These are phyloP conservation scores for Griposia aprilina DNA, from an alignment of 2,888 invertebrate genomes.

Conservation along the genomic window DNA sequence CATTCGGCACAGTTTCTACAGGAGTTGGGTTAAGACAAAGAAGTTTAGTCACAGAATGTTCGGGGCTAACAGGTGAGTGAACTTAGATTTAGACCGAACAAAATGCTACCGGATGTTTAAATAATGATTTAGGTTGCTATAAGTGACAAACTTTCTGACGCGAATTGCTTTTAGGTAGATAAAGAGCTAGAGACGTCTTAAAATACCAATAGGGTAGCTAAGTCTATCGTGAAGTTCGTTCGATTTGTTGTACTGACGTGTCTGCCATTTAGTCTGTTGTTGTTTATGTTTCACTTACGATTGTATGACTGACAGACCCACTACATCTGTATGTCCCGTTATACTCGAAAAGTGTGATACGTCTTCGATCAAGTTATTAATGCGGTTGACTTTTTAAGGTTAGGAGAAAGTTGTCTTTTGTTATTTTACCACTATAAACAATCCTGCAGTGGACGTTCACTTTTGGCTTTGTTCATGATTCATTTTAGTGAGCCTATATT, in stretches of 20 bases:
- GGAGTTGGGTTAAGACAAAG: slow-evolving; percentile 81
- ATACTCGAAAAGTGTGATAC: slow-evolving; percentile 25
- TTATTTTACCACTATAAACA: slow-evolving; percentile 27
- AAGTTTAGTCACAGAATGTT: slow-evolving; percentile 76
- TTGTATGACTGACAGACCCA: slow-evolving; percentile 34
- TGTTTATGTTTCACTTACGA: slow-evolving; percentile 40
- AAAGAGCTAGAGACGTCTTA: neutral
- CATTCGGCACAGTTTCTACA: slow-evolving; percentile 75
- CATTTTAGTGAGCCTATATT: slow-evolving; percentile 30
- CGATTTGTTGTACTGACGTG: neutral
- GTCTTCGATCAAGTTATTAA: slow-evolving; percentile 40
- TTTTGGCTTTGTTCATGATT: slow-evolving; percentile 42
- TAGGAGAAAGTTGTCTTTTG: slow-evolving; percentile 58
- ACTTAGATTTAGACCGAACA: slow-evolving; percentile 31
- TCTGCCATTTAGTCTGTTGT: slow-evolving; percentile 29
- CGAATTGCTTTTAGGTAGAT: neutral
- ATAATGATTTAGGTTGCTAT: neutral
- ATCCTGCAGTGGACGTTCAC: slow-evolving; percentile 41
- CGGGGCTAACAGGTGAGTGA: slow-evolving; percentile 80
- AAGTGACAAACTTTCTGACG: neutral
- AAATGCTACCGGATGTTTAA: slow-evolving; percentile 16
- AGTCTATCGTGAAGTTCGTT: slow-evolving; percentile 2
- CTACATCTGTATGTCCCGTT: slow-evolving; percentile 31
- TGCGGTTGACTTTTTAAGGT: slow-evolving; percentile 32
- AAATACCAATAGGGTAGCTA: neutral